phyloP scores from a whole-genome alignment of 2,113 vertebrate species.

The Gasterosteus nipponicus region DNA sequence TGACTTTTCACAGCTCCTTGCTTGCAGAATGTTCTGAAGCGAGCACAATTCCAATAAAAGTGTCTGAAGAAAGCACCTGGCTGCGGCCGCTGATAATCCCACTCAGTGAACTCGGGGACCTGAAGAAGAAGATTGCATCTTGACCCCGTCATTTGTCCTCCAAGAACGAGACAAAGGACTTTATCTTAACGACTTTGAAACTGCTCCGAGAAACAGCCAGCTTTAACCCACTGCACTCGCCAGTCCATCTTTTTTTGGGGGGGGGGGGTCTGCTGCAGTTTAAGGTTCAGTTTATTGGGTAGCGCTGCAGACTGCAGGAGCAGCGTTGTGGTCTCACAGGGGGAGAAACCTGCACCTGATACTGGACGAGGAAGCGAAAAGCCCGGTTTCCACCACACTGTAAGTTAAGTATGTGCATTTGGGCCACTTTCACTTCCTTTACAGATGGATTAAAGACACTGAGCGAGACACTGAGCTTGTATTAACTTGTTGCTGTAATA shows the following conservation, averaged over 20 bases:
- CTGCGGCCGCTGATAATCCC: background rate
- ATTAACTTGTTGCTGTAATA: background rate
- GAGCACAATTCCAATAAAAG: slow-evolving; percentile 14
- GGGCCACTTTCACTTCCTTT: background rate
- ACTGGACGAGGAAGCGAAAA: slow-evolving; percentile 5
- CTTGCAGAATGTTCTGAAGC: slow-evolving; percentile 28
- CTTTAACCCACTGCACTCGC: background rate
- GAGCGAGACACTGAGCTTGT: background rate
- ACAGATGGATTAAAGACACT: background rate
- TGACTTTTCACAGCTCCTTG: slow-evolving; percentile 67
- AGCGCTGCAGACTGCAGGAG: background rate
- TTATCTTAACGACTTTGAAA: slow-evolving; percentile 4
- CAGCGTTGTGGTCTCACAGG: slow-evolving; percentile 15
- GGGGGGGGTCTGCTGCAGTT: slow-evolving; percentile 4
- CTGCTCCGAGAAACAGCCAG: slow-evolving; percentile 14
- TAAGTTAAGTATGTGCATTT: slow-evolving; percentile 7
- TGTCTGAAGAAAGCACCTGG: background rate
- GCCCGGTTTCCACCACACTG: slow-evolving; percentile 10
- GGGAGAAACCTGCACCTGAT: slow-evolving; percentile 18
- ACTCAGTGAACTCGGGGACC: background rate
- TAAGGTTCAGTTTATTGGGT: background rate
- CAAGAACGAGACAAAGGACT: background rate
- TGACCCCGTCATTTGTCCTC: slow-evolving; percentile 7
- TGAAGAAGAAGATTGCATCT: background rate
- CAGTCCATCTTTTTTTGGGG: slow-evolving; percentile 19